Base-by-base conservation (phyloP, 2,113 vertebrate species). In the Engystomops pustulosus region DNA sequence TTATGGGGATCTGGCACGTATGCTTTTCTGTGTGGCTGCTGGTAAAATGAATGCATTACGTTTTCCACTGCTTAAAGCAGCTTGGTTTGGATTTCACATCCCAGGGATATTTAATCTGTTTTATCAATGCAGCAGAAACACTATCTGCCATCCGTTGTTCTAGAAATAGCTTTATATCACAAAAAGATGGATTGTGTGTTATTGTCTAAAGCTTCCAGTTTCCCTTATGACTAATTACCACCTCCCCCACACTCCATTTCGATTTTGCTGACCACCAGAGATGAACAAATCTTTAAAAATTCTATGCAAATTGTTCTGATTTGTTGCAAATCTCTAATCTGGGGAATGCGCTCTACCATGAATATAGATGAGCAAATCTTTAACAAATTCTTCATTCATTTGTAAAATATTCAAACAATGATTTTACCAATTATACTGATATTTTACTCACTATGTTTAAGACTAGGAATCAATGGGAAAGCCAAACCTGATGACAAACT, bases 51-150 rank as follows among this genome's bases (percentile, higher is more conserved):
- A 65, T 65, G 23, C 27, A 83, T 74, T 55, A 60, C n/a, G 45
- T 38, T 80, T 80, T 80, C n/a, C 38, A 30, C 80, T 20, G 51
- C 69, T 82, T 60, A 27, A 55, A 45, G 69, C 70, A 47, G 11
- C 45, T 38, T 65, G 60, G 72, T 49, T 84, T 77, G 72, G 51
- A 83, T 84, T 84, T 84, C 82, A 69, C 62, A 32, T 68, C 27
- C 60, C 41, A 30, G 38, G 62, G 74, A 69, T 78, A 84, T 84
- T 84, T 78, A 84, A 84, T 84, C 82, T 77, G 38, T 41, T 74
- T 69, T 78, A 84, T 69, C 74, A 84, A 68, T 68, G 71, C 82
- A 23, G 71, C 82, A 77, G 82, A 84, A 84, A 84, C 72, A 69
- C 60, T 68, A 84, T 78, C 72, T 38, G n/a, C 82, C 70, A 67